Percentiles rank a stretch among this genome's conserved stretches.
Conservation (phyloP, 2,888 invertebrate genomes). For the Tenthredo scrophulariae region DNA sequence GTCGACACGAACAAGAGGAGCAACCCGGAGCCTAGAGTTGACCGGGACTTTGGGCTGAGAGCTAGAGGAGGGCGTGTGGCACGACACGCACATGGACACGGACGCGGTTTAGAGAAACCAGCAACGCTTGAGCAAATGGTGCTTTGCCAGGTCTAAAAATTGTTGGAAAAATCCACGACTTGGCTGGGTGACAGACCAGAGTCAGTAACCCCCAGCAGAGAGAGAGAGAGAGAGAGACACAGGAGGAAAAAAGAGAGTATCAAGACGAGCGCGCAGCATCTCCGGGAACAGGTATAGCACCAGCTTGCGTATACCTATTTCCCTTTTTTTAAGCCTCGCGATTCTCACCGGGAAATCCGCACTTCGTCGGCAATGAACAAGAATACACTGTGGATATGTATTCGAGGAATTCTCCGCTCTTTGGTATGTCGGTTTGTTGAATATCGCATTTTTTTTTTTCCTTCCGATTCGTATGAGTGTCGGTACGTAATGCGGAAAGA, state of each 20-base stretch:
- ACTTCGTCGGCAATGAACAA: not conserved
- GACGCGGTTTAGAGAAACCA: slow-evolving; percentile 9
- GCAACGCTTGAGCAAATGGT: slow-evolving; percentile 51
- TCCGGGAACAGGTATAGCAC: slow-evolving; percentile 43
- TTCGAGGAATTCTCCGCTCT: not conserved
- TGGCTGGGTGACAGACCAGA: slow-evolving; percentile 53
- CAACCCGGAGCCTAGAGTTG: not conserved
- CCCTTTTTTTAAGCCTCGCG: not conserved
- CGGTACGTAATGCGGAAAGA: not conserved
- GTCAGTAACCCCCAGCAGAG: slow-evolving; percentile 54
- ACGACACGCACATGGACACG: slow-evolving; percentile 1
- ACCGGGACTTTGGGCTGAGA: slow-evolving; percentile 9
- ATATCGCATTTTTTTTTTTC: not conserved
- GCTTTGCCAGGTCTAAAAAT: slow-evolving; percentile 56
- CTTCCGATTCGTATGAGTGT: not conserved
- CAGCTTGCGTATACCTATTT: not conserved
- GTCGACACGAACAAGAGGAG: not conserved
- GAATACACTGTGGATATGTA: not conserved
- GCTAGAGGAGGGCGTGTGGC: not conserved
- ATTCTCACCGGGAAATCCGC: slow-evolving; percentile 48
- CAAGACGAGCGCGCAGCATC: not conserved
- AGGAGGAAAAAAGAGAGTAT: slow-evolving; percentile 5
- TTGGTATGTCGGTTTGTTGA: not conserved
- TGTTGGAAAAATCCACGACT: slow-evolving; percentile 55
- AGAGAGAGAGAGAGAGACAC: not conserved